Conservation (phyloP, 2,888 invertebrate species). For the Dyspetes luteomarginatus region DNA sequence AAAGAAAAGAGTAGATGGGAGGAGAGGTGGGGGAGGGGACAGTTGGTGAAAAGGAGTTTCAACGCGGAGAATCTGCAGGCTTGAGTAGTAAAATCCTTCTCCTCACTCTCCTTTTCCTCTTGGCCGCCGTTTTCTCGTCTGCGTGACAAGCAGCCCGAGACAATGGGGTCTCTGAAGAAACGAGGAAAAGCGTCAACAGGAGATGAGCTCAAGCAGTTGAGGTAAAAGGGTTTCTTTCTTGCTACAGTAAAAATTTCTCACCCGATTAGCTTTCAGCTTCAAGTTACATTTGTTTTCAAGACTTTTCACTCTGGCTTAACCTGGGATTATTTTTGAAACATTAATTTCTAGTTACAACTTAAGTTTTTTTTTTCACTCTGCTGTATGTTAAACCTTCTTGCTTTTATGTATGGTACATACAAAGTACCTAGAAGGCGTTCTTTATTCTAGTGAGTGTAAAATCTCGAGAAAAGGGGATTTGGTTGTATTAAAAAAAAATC, state of each 20-base stretch:
- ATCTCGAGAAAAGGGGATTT: too few species aligned
- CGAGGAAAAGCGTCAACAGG: slow-evolving; percentile 40
- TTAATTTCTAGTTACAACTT: too few species aligned
- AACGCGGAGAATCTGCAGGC: slow-evolving; percentile 30
- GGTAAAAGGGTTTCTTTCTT: slow-evolving; percentile 27
- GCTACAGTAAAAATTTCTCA: slow-evolving; percentile 14
- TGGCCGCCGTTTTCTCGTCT: slow-evolving; percentile 21
- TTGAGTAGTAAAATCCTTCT: slow-evolving; percentile 16
- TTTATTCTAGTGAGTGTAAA: too few species aligned
- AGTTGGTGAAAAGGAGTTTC: slow-evolving; percentile 21
- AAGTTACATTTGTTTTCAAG: background rate
- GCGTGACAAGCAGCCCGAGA: slow-evolving; percentile 19
- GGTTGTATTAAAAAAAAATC: too few species aligned
- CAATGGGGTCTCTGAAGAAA: slow-evolving; percentile 46
- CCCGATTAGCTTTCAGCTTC: background rate
- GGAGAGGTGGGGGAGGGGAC: background rate
- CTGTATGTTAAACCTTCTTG: too few species aligned
- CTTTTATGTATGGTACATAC: too few species aligned
- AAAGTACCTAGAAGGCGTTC: too few species aligned
- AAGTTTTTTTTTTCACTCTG: too few species aligned
- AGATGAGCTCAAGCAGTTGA: slow-evolving; percentile 27
- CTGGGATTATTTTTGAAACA: too few species aligned
- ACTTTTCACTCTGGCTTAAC: slow-evolving; percentile 2
- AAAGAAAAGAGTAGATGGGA: background rate
- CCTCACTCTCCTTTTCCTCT: slow-evolving; percentile 23